A percentile compares a stretch with the other conserved stretches of the same genome.
These are phyloP conservation scores for Brachionus sp. DNA, from an alignment of 1,140 invertebrate genomes.

Conservation along the genomic window DNA sequence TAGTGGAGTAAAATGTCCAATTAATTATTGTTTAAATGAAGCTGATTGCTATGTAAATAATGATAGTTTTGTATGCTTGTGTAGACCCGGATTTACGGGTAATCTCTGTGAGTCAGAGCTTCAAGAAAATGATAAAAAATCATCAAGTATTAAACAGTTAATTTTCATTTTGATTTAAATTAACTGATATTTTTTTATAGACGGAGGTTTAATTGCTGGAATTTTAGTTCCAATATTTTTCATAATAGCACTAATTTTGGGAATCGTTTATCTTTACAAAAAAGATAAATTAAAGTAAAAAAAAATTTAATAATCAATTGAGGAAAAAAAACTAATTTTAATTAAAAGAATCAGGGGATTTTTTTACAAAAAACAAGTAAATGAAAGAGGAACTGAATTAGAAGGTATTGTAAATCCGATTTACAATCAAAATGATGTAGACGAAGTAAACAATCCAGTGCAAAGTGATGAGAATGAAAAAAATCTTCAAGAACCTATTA, in stretches of 20 bases:
- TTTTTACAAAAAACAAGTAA: background rate
- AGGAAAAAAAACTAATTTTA: background rate
- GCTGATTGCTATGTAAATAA: background rate
- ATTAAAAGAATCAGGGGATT: background rate
- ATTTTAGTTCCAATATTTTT: constrained; percentile 8
- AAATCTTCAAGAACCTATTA: background rate
- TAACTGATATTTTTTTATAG: background rate
- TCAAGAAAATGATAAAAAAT: background rate
- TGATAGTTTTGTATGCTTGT: background rate
- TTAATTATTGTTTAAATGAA: constrained; percentile 22
- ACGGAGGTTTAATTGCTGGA: background rate
- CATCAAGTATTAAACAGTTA: background rate
- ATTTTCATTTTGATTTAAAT: background rate
- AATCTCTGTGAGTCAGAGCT: background rate
- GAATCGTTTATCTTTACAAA: background rate
- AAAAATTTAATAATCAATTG: background rate
- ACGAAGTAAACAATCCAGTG: background rate
- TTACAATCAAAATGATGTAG: background rate
- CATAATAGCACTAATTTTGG: background rate
- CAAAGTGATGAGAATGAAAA: background rate
- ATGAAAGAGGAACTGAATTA: constrained; percentile 18
- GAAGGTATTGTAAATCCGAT: background rate
- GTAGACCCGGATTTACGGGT: background rate
- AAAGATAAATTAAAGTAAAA: background rate
- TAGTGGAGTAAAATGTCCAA: background rate